phyloP scores from a whole-genome alignment of 2,797 vertebrate species.

The Clarias fuscus region DNA sequence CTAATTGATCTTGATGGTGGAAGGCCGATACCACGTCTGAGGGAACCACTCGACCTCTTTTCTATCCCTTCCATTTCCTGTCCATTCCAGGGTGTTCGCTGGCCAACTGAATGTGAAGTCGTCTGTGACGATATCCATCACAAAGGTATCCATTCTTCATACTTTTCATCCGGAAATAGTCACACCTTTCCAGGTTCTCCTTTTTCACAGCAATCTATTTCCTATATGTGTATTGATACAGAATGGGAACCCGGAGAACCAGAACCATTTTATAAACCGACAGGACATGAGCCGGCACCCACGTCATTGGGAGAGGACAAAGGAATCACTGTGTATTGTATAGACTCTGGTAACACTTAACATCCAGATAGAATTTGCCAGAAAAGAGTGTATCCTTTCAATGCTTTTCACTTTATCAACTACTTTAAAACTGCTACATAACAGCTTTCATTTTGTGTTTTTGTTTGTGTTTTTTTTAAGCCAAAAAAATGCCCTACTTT shows the following conservation, averaged over 20 bases:
- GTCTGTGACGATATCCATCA: conserved; percentile 79
- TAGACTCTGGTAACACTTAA: conserved; percentile 73
- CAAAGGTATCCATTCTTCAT: conserved; percentile 74
- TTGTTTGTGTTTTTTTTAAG: conserved; percentile 58
- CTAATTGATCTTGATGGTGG: conserved; percentile 67
- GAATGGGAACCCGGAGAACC: conserved; percentile 85
- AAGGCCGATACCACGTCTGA: conserved; percentile 68
- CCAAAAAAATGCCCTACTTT: conserved; percentile 71
- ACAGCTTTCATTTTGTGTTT: neutral
- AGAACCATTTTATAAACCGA: conserved; percentile 83
- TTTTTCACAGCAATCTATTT: neutral
- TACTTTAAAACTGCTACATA: neutral
- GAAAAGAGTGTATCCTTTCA: neutral
- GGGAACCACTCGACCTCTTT: conserved; percentile 76
- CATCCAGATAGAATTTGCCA: neutral
- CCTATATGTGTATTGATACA: conserved; percentile 55
- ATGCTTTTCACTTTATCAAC: conserved; percentile 18
- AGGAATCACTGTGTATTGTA: conserved; percentile 79
- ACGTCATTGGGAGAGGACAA: conserved; percentile 64
- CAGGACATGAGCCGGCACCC: conserved; percentile 66
- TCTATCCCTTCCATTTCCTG: conserved; percentile 62
- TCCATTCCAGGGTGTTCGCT: conserved; percentile 71
- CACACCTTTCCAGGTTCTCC: neutral
- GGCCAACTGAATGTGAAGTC: conserved; percentile 90
- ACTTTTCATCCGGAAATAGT: neutral